Conservation (phyloP, 2,888 invertebrate species). For the Spilosoma lubricipeda region DNA sequence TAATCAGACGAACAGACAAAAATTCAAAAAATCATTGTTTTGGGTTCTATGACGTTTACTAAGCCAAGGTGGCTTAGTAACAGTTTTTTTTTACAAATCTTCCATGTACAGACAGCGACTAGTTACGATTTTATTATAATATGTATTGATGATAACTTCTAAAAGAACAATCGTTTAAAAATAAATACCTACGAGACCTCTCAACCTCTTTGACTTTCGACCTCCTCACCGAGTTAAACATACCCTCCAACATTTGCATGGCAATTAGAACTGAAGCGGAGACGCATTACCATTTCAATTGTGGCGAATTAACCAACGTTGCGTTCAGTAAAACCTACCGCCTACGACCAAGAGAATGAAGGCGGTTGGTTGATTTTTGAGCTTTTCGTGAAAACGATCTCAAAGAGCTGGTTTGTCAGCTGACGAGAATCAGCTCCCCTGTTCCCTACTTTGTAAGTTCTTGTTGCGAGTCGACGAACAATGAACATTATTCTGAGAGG, state of each 20-base stretch:
- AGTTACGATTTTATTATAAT: no score
- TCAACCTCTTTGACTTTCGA: conserved; percentile 38
- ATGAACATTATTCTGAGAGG: conserved; percentile 40
- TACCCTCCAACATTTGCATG: conserved; percentile 72
- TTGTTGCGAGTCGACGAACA: conserved; percentile 42
- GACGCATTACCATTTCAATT: conserved; percentile 81
- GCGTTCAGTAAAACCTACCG: conserved; percentile 60
- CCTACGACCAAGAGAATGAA: conserved; percentile 59
- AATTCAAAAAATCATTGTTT: no score
- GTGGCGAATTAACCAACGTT: conserved; percentile 68
- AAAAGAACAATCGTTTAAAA: conserved; percentile 35
- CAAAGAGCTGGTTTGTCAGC: conserved; percentile 59
- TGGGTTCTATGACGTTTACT: no score
- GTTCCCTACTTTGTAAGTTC: conserved; percentile 44
- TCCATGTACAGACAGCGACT: no score
- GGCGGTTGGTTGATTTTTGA: conserved; percentile 65
- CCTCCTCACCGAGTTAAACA: conserved; percentile 34
- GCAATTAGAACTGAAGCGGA: conserved; percentile 70
- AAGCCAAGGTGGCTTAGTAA: no score
- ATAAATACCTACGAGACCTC: conserved; percentile 13
- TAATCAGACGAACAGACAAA: no score
- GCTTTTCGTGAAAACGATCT: conserved; percentile 44
- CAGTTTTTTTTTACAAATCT: no score
- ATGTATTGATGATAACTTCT: conserved; percentile 22
- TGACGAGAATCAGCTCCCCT: conserved; percentile 58